Conservation (phyloP, 2,888 invertebrate species). For the Machimus atricapillus region DNA sequence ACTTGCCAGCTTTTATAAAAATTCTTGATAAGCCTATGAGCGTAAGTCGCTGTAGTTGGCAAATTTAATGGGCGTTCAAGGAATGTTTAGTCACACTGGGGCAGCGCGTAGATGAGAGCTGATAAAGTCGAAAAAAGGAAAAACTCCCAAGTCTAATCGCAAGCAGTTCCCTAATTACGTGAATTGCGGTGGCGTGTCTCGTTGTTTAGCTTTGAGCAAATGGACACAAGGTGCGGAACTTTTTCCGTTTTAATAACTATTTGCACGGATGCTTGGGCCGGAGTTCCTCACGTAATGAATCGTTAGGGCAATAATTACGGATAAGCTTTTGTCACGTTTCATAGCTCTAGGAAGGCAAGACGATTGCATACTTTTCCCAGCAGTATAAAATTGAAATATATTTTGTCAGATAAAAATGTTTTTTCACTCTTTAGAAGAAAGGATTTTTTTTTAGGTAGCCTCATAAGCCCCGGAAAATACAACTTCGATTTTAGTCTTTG, state of each 20-base stretch:
- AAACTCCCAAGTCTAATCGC: not conserved
- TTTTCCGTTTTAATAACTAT: slow-evolving; percentile 20
- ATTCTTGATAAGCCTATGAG: not conserved
- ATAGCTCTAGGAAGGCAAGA: not conserved
- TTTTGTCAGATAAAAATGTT: not conserved
- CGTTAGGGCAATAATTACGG: slow-evolving; percentile 36
- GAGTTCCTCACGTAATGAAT: slow-evolving; percentile 20
- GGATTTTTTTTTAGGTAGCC: not conserved
- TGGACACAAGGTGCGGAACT: not conserved
- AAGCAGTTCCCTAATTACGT: slow-evolving; percentile 29
- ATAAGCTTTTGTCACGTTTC: slow-evolving; percentile 38
- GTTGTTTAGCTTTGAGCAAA: not conserved
- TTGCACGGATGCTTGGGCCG: slow-evolving; percentile 30
- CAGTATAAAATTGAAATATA: not conserved
- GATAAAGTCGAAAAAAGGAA: not conserved
- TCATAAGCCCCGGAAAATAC: not conserved
- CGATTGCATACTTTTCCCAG: not conserved
- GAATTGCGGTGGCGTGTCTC: slow-evolving; percentile 15
- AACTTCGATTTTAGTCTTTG: not conserved
- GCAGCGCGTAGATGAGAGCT: slow-evolving; percentile 6
- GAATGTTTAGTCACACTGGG: not conserved
- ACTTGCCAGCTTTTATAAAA: not conserved
- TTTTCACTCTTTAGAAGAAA: not conserved
- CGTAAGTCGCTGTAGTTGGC: not conserved
- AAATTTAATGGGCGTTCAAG: not conserved